phyloP scores from a whole-genome alignment of 1,140 invertebrate genomes.

The Prorops nasuta region DNA sequence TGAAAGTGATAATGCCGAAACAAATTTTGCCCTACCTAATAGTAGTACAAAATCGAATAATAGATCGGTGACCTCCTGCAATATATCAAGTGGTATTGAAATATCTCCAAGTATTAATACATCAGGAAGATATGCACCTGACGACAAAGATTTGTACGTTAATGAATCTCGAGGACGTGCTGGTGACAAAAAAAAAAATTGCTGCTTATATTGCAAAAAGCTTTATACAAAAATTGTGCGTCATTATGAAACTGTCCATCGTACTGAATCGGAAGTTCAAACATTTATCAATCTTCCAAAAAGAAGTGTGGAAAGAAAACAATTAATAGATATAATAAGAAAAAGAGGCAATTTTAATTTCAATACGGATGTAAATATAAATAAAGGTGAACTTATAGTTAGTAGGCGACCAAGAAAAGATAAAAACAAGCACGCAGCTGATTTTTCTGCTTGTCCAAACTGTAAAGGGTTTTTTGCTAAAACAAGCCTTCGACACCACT shows the following conservation, averaged over 20 bases:
- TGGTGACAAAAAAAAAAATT: conserved; percentile 18
- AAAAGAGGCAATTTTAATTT: conserved; percentile 18
- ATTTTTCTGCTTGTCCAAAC: conserved; percentile 10
- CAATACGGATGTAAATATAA: conserved; percentile 14
- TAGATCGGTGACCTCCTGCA: too few relatives aligned
- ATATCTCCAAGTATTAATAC: neutral
- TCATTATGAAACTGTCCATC: conserved; percentile 18
- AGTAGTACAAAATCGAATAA: too few relatives aligned
- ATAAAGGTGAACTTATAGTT: conserved; percentile 19
- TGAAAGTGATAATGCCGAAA: too few relatives aligned
- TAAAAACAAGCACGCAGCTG: conserved; percentile 6
- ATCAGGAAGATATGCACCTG: neutral
- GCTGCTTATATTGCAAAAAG: conserved; percentile 24
- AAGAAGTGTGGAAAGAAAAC: conserved; percentile 5
- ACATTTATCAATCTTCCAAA: conserved; percentile 7
- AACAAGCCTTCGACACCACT: conserved; percentile 14
- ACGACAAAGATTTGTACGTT: conserved; percentile 8
- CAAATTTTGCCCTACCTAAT: too few relatives aligned
- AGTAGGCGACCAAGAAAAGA: conserved; percentile 14
- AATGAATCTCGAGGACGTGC: too few relatives aligned
- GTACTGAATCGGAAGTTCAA: conserved; percentile 17
- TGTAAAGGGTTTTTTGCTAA: conserved; percentile 18
- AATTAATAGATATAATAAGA: conserved; percentile 12
- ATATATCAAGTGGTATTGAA: too few relatives aligned
- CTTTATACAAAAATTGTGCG: conserved; percentile 14